Evolutionary conservation across 2,888 invertebrate species (phyloP), one percentile per base, ranked within the genome.

Genomic region (Lasioglossum vierecki): DNA sequence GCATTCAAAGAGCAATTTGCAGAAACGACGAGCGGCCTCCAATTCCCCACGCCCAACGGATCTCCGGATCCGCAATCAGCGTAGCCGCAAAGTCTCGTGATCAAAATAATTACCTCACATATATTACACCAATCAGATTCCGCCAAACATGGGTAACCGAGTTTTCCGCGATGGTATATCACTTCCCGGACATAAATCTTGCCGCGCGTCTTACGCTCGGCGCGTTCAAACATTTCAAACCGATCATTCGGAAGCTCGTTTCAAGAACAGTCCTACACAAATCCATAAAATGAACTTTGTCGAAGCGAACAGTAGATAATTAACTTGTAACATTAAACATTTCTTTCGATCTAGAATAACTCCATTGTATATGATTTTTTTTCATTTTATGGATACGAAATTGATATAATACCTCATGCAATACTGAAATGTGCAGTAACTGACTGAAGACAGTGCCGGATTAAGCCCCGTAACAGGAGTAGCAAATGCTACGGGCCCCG

Each of bases 21-120:
- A 80, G 88, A 88, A 88, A 83, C 86, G 79, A 83, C 72, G 79
- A 89, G 84, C 87, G 87, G 73, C 77, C 81, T 87, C 60, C 80
- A 87, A 86, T 89, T 89, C 84, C 73, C 82, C 88, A 83, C 79
- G 79, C 88, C 88, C 81, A 72, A 44, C 77, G 76, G 70, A 80
- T 85, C 86, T 75, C 70, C 73, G 53, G 73, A 73, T 53, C 77
- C 70, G 73, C 53, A 80, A 76, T 80, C 80, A 71, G 26, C 68
- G 60, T 46, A 41, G 30, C 77, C 77, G 53, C 66, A 77, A 77
- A 77, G 70, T 68, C 70, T 82, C 74, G 82, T 30, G 76, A 80
- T 87, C 87, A 77, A 72, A 81, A 89, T 89, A 89, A 89, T 89
- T 89, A 84, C 74, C 77, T 82, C 75, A 82, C 86, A 86, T 86